Evolutionary conservation across 2,113 vertebrate species (phyloP).

Genomic region (Copsychus sechellarum): DNA sequence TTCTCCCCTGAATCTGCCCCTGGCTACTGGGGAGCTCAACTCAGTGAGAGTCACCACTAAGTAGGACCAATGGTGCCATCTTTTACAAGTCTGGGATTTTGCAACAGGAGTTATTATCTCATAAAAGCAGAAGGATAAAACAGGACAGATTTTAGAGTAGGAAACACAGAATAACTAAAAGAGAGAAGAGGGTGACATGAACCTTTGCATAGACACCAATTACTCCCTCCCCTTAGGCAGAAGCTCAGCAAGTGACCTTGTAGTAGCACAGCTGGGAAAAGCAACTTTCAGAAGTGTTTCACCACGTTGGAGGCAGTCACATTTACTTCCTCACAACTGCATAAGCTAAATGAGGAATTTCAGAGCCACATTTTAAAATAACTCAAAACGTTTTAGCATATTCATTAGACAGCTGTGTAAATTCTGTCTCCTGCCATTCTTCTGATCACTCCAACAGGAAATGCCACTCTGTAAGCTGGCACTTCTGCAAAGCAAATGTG

Average conservation of each 20-base stretch:
- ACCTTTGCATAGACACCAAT: not conserved
- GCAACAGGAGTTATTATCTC: not conserved
- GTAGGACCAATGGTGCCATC: fast-evolving
- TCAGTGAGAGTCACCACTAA: not conserved
- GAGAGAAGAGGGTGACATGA: not conserved
- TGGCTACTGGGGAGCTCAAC: not conserved
- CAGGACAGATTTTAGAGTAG: not conserved
- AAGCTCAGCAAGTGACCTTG: not conserved
- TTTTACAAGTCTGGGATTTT: not conserved
- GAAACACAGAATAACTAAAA: not conserved
- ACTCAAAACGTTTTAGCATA: not conserved
- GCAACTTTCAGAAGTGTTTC: not conserved
- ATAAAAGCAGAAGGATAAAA: not conserved
- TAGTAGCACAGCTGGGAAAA: not conserved
- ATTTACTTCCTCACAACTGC: not conserved
- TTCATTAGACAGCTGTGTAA: conserved; percentile 25
- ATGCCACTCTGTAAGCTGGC: not conserved
- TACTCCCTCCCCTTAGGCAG: not conserved
- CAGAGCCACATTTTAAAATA: not conserved
- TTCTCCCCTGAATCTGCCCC: not conserved
- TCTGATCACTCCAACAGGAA: not conserved
- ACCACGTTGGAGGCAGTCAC: not conserved
- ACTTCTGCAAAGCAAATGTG: not conserved
- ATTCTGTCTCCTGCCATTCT: conserved; percentile 1
- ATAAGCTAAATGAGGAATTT: not conserved